These are phyloP conservation scores for Chorisops tibialis DNA, from an alignment of 2,888 invertebrate genomes.

Conservation along the genomic window DNA sequence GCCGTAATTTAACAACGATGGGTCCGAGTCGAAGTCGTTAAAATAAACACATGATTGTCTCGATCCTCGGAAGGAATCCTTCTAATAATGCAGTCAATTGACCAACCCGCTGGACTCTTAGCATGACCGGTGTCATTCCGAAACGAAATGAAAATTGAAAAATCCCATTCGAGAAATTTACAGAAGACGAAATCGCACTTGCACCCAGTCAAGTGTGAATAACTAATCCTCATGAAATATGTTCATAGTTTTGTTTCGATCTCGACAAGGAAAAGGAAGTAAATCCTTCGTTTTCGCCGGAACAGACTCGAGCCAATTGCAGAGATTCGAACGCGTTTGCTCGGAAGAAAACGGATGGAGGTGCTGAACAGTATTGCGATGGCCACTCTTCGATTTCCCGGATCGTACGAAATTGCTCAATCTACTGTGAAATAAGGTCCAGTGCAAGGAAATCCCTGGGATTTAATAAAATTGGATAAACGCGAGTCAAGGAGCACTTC, in stretches of 20 bases:
- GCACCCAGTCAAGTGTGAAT: constrained; percentile 8
- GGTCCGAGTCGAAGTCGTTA: too few relatives aligned
- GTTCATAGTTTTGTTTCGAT: not conserved
- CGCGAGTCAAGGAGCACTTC: too few relatives aligned
- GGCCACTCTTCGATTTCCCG: not conserved
- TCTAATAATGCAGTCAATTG: too few relatives aligned
- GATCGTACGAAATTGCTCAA: constrained; percentile 29
- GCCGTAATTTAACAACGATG: too few relatives aligned
- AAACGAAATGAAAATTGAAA: constrained; percentile 3
- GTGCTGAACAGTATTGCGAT: not conserved
- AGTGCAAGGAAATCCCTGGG: constrained; percentile 26
- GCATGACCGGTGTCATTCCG: not conserved
- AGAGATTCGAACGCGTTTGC: constrained; percentile 20
- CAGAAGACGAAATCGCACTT: constrained; percentile 14
- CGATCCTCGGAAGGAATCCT: too few relatives aligned
- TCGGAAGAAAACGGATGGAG: constrained; percentile 15
- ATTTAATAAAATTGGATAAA: constrained; percentile 30
- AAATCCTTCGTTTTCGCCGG: not conserved
- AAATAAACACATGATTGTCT: too few relatives aligned
- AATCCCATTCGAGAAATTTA: not conserved
- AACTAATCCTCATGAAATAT: constrained; percentile 22
- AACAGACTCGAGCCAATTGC: constrained; percentile 16
- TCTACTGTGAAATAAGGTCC: constrained; percentile 34
- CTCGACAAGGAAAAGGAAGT: not conserved
- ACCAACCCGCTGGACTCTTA: too few relatives aligned